phyloP scores from a whole-genome alignment of 2,797 vertebrate genomes.

The Apogon hyalosoma region DNA sequence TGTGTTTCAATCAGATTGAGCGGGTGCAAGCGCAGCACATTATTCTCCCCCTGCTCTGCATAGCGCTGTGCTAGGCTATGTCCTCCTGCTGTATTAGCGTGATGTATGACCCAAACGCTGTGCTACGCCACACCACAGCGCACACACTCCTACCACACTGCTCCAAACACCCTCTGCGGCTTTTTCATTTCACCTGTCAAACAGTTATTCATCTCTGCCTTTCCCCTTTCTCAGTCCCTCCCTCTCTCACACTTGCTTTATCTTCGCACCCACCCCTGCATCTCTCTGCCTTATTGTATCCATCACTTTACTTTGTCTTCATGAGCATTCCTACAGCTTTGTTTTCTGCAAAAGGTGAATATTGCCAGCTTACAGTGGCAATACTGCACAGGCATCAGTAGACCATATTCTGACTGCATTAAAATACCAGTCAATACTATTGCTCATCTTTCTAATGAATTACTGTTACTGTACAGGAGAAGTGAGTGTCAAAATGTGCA shows the following conservation, averaged over 20 bases:
- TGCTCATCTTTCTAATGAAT: conserved; percentile 13
- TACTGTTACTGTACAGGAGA: conserved; percentile 15
- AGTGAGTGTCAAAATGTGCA: conserved; percentile 37
- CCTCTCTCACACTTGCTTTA: conserved; percentile 67
- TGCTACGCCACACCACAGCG: conserved; percentile 63
- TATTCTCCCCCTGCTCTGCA: conserved; percentile 80
- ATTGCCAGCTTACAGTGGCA: conserved; percentile 24
- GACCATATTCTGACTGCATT: conserved; percentile 7
- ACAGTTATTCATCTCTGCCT: conserved; percentile 77
- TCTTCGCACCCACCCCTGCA: conserved; percentile 67
- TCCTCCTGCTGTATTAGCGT: conserved; percentile 82
- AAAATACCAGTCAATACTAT: conserved; percentile 9
- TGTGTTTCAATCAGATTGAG: conserved; percentile 83
- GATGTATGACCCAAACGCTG: conserved; percentile 80
- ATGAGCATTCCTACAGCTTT: conserved; percentile 47
- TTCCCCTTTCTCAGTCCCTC: conserved; percentile 41
- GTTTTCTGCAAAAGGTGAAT: conserved; percentile 51
- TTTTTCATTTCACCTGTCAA: conserved; percentile 82
- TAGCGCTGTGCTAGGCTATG: conserved; percentile 78
- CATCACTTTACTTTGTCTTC: conserved; percentile 72
- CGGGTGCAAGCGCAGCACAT: conserved; percentile 82
- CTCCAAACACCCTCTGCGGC: conserved; percentile 72
- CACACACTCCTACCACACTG: conserved; percentile 67
- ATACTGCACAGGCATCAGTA: conserved; percentile 14
- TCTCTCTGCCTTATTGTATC: conserved; percentile 71